Base-by-base conservation (phyloP, 2,113 vertebrate genomes). In the Aix galericulata region DNA sequence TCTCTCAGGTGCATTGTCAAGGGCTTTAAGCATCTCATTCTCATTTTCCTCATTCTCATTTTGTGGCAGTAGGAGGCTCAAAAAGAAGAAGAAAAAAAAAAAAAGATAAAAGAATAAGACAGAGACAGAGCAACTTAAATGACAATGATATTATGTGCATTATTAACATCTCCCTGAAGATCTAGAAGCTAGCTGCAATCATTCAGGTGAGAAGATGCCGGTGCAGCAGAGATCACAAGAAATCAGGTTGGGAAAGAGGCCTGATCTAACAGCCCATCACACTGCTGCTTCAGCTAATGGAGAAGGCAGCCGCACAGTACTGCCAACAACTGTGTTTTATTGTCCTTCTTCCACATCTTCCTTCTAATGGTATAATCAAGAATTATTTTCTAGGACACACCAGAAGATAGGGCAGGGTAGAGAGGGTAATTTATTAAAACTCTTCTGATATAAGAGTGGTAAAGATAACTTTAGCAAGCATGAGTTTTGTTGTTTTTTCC, bases 321-420 rank as follows among this genome's bases (percentile, higher is more conserved):
- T 8, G 53, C 11, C 60, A 46, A 36, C 20, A 73, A 40, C 4
- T 11, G 13, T 8, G 9, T 2, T 76, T 60, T 60, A 7, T 32
- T 90, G 72, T 26, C 26, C 25, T 79, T 18, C 29, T 82, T 79
- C n/a, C 1, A 2, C 40, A 64, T 32, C 32, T 60, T 82, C 17
- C 29, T 72, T 55, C 8, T 36, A 32, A 12, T 50, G 55, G 23
- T 36, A 63, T 23, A 59, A 9, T 21, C 53, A 60, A 78, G 8
- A 2, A 86, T 32, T 25, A n/a, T 34, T 66, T 91, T 69, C 29
- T 21, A 77, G 20, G 14, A 46, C 8, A 44, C 6, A 48, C 4
- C 0, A 0, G 32, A 64, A 40, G 26, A 64, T 29, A 10, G 32
- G 4, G 17, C 5, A 26, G 23, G 11, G 2, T 16, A 11, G 62